Evolutionary conservation across 2,888 invertebrate species (phyloP), one percentile per base, ranked within the genome.

Genomic region (Meta bourneti): DNA sequence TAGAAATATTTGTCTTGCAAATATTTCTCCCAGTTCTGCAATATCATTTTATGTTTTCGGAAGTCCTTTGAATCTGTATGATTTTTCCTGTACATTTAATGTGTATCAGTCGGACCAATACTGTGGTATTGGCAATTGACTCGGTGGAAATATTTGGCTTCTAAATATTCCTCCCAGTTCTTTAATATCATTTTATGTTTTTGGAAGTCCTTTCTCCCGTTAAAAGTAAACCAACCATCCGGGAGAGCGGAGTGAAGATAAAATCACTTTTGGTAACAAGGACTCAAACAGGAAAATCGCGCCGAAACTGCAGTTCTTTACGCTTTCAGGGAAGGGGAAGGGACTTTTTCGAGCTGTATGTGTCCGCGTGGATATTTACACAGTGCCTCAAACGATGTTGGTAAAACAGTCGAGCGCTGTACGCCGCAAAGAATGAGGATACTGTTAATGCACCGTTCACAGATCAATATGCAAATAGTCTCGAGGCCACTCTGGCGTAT

Each of bases 401-500:
- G 79, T 78, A 82, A 88, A 91, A 88, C 91, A 87, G 75, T 81
- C 78, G 80, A 61, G 48, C 54, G 51, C 72, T 82, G 74, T 74
- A 81, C 74, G 34, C 16, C 69, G 74, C 85, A 89, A 85, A 85
- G 92, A 92, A 70, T 51, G 79, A 81, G 86, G 86, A 85, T 80
- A 80, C 81, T 77, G 89, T 77, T 92, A 89, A 92, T 92, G 92
- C 92, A 86, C 70, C 89, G 89, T 89, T 86, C 61, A 89, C 89
- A 92, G 92, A 92, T 89, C 89, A 84, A 92, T 92, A 92, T 92
- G 92, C 86, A 92, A 92, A 92, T 92, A 92, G 85, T 89, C 92
- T 80, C 72, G 61, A 72, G 89, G 92, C 89, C 85, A 92, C 81
- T 83, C 85, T 85, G 70, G 84, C 92, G 89, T 84, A 92, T 81